phyloP scores from a whole-genome alignment of 2,797 vertebrate species.

The Esox lucius region DNA sequence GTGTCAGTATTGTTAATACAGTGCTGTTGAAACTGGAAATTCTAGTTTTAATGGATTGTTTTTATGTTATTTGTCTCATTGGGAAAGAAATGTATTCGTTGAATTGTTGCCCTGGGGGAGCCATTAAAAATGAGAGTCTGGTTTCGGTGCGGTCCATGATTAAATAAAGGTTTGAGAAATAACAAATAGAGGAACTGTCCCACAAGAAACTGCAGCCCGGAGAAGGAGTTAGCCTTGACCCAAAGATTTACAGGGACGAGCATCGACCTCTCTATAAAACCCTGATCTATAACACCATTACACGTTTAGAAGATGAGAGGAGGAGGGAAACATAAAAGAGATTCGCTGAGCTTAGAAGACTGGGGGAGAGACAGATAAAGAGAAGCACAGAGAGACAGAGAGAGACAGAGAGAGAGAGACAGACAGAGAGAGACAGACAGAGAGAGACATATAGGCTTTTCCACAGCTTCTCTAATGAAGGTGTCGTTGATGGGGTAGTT shows the following conservation, averaged over 20 bases:
- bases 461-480: constrained; percentile 15
- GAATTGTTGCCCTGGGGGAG: too few relatives aligned
- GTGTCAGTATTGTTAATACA: too few relatives aligned
- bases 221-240: background rate
- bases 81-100: too few relatives aligned
- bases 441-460: constrained; percentile 8
- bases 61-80: too few relatives aligned
- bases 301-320: constrained; percentile 10
- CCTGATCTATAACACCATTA: constrained; percentile 73
- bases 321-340: background rate
- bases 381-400: constrained; percentile 1
- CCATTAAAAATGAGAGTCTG: too few relatives aligned
- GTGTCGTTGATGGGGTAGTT: constrained; percentile 1
- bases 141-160: too few relatives aligned
- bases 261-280: constrained; percentile 71
- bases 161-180: too few relatives aligned
- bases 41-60: too few relatives aligned
- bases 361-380: background rate
- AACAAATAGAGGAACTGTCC: background rate
- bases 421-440: background rate
- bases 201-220: background rate
- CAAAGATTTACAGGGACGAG: constrained; percentile 56
- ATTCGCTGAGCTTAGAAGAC: too few relatives aligned
- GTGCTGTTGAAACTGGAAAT: too few relatives aligned
- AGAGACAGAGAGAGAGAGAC: background rate